Base-by-base conservation (phyloP, 2,888 invertebrate species). In the Plebejus anna region DNA sequence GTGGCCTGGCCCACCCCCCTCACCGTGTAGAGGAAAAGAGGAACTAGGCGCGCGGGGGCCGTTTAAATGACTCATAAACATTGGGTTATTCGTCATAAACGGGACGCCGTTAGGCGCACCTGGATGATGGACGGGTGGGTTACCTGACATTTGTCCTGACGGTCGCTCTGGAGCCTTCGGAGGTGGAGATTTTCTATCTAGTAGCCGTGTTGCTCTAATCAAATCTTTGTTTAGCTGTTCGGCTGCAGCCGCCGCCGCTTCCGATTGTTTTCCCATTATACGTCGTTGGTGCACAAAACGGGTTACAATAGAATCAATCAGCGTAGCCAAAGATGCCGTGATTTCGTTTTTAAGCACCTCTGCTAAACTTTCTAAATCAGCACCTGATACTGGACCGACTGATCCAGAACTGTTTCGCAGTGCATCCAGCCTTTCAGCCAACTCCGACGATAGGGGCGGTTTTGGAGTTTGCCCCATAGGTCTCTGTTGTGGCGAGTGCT, bases 261-360 rank as follows among this genome's bases (percentile, higher is more conserved):
- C 97, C 76, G 96, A 95, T 86, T 97, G 97, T 86, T 97, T 97
- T 79, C 96, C 96, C 82, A 96, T 92, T 81, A 96, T 95, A 81
- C 97, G 95, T 79, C 97, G 95, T 88, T 97, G 97, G 82, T 97
- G 97, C 79, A 97, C 96, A 85, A 97, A 98, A 82, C 97, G 95
- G 47, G 97, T 96, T 79, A 98, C 96, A 79, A 98, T 97, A 32
- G 97, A 97, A 89, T 99, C 98, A 81, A 99, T 97, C 71, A 98
- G 94, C 81, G 96, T 97, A 28, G 97, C 96, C 71, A 99, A 90
- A 1, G 97, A 97, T 59, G 97, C 95, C 38, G 97, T 96, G 81
- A 99, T 97, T 94, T 99, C 98, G 76, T 96, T 96, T 92, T 99
- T 99, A 5, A 99, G 95, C 77, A 97, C 96, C 85, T 98, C 98